Evolutionary conservation across 2,797 vertebrate species (phyloP).

Genomic region (Enteromius viviparus): DNA sequence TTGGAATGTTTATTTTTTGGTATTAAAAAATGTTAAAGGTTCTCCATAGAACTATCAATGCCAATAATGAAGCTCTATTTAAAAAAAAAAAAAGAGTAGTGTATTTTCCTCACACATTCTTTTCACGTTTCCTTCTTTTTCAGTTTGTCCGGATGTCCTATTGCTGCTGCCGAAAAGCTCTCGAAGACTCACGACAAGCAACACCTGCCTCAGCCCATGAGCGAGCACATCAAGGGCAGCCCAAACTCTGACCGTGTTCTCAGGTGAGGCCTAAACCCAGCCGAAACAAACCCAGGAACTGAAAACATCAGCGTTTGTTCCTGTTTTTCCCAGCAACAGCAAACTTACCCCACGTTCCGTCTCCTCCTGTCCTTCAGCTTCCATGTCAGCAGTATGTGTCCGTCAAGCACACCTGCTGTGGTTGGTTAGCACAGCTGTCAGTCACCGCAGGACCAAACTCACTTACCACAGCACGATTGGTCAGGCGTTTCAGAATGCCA

Average conservation of each 20-base stretch:
- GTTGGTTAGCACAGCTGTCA: slow-evolving; percentile 48
- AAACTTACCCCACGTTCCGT: neutral
- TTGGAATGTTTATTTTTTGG: neutral
- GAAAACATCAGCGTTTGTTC: slow-evolving; percentile 4
- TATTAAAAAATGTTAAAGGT: slow-evolving; percentile 8
- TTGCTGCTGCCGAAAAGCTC: slow-evolving; percentile 95
- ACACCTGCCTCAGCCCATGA: slow-evolving; percentile 78
- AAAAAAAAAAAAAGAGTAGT: neutral
- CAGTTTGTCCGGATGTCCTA: slow-evolving; percentile 96
- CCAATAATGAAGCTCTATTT: neutral
- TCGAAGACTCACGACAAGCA: slow-evolving; percentile 92
- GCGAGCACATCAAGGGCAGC: slow-evolving; percentile 87
- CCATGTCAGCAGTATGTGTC: slow-evolving; percentile 36
- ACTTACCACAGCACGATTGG: slow-evolving; percentile 44
- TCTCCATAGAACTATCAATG: neutral
- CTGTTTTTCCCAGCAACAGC: slow-evolving; percentile 24
- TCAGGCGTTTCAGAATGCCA: slow-evolving; percentile 23
- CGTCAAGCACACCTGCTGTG: slow-evolving; percentile 34
- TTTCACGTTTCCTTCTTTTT: slow-evolving; percentile 9
- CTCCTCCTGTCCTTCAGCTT: slow-evolving; percentile 32
- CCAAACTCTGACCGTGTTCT: slow-evolving; percentile 91
- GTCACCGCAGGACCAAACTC: slow-evolving; percentile 33
- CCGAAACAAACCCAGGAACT: neutral
- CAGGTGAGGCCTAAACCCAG: slow-evolving; percentile 78
- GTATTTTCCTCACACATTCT: neutral